Conservation (phyloP, 2,113 vertebrate genomes). For the Patagioenas fasciata region DNA sequence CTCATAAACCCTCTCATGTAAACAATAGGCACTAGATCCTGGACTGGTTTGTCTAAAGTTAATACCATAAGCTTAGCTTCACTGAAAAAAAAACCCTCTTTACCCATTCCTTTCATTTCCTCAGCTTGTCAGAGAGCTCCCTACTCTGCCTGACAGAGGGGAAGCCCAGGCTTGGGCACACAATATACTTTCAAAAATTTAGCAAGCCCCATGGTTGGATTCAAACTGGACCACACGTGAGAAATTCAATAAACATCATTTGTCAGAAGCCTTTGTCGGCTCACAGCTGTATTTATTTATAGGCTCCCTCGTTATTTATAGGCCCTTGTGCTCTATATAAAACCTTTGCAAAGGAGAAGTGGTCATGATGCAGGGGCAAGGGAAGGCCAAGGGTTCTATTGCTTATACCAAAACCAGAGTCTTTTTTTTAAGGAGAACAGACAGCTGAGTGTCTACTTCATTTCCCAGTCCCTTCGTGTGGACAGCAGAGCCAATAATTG, state of each 20-base stretch:
- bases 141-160: neutral
- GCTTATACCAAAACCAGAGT: constrained; percentile 18
- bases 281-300: constrained; percentile 82
- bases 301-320: constrained; percentile 75
- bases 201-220: constrained; percentile 34
- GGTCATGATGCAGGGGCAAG: neutral
- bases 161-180: constrained; percentile 41
- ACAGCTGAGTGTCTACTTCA: neutral
- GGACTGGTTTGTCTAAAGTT: neutral
- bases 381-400: constrained; percentile 32
- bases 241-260: constrained; percentile 83
- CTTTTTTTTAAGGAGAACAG: constrained; percentile 2
- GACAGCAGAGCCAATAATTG: neutral
- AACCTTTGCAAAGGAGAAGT: constrained; percentile 68
- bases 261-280: constrained; percentile 77
- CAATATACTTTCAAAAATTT: constrained; percentile 29
- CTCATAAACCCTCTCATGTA: neutral
- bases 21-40: neutral
- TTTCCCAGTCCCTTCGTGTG: neutral
- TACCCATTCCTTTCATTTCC: neutral
- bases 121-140: neutral
- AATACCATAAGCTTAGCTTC: neutral
- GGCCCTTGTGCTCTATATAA: constrained; percentile 61
- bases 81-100: neutral
- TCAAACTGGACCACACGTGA: constrained; percentile 76